Evolutionary conservation across 2,888 invertebrate genomes (phyloP), one percentile per base, ranked within the genome.

Genomic region (Phania funesta): DNA sequence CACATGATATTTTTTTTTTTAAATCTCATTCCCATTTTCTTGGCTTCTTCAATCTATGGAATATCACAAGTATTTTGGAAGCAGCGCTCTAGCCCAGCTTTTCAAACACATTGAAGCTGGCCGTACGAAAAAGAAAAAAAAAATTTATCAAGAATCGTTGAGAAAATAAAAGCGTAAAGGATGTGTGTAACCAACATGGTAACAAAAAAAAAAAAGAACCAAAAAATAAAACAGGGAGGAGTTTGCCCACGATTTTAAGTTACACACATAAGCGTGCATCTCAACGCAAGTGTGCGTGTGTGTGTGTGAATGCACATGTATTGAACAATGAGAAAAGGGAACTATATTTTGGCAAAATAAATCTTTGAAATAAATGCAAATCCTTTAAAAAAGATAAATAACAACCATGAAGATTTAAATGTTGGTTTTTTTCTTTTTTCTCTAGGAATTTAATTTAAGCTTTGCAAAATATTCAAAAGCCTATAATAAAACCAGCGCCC

Each of bases 181-280:
- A 62, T 58, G 56, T 65, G 32, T 52, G 9, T 16, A 13, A 74
- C n/a, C n/a, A 18, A 50, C 16, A 7, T 16, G 0, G 16, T 32
- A 32, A 58, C 32, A 44, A 16, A 24, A 11, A 18, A 29, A 16
- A 35, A 11, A 64, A 26, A 58, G 18, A 70, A 80, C n/a, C n/a
- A n/a, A n/a, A n/a, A n/a, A n/a, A n/a, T n/a, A n/a, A n/a, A n/a
- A n/a, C n/a, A n/a, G n/a, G n/a, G n/a, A n/a, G n/a, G n/a, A n/a
- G n/a, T n/a, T n/a, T 75, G 80, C 16, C 80, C 80, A 70, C 80
- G 75, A 75, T 80, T 70, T 70, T 44, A 70, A 80, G 75, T 76
- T 80, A 71, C 75, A 80, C 76, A 71, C 52, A 48, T 58, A 50
- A n/a, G n/a, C n/a, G n/a, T n/a, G n/a, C n/a, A n/a, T n/a, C n/a